A percentile compares a stretch with the other conserved stretches of the same genome.
Conservation (phyloP, 2,888 invertebrate genomes). For the Pteria penguin region DNA sequence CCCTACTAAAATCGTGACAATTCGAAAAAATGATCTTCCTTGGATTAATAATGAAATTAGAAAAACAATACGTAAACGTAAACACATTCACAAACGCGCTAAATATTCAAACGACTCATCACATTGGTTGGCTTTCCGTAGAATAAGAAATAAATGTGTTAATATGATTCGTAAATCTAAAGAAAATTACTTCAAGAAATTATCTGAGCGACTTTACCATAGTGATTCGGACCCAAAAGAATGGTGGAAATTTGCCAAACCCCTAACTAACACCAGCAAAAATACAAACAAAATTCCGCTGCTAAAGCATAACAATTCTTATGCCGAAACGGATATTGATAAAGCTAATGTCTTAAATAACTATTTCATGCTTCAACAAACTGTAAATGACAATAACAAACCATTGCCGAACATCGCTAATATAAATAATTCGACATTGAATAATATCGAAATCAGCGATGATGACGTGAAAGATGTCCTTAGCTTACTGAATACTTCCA, state of each 20-base stretch:
- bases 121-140: neutral
- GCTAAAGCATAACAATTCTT: neutral
- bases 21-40: no score
- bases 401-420: neutral
- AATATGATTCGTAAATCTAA: no score
- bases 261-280: no score
- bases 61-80: neutral
- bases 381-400: neutral
- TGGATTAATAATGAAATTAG: no score
- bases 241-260: neutral
- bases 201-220: no score
- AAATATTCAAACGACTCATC: neutral
- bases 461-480: no score
- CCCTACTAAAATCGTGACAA: neutral
- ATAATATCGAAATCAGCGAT: no score
- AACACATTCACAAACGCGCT: neutral
- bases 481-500: neutral
- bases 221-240: neutral
- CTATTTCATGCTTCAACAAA: neutral
- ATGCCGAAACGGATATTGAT: no score
- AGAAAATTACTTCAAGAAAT: no score
- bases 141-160: no score
- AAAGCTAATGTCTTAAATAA: neutral
- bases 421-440: neutral
- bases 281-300: neutral